These are phyloP conservation scores for Acomys russatus DNA, from an alignment of 2,797 vertebrate species.

Conservation along the genomic window DNA sequence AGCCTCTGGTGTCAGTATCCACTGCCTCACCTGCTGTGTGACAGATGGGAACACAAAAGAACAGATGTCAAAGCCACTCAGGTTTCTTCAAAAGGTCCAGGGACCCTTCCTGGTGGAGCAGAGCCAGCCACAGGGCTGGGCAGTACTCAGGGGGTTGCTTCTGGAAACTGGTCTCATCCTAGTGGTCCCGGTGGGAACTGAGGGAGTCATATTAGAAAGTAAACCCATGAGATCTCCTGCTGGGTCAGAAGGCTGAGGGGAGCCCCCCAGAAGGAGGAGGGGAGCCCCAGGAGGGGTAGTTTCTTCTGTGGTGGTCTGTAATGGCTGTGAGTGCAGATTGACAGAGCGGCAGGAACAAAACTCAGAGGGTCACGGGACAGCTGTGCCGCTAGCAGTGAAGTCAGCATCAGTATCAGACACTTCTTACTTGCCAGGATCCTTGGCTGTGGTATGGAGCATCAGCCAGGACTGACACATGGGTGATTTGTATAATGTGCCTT, in stretches of 20 bases:
- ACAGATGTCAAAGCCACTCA: neutral
- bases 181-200: neutral
- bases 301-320: neutral
- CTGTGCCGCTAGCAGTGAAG: neutral
- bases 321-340: rapidly evolving
- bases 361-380: neutral
- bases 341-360: neutral
- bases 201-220: neutral
- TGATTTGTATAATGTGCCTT: neutral
- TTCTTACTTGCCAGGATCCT: neutral
- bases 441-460: rapidly evolving
- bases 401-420: rapidly evolving
- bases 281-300: too few species aligned
- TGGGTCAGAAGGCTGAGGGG: neutral
- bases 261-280: too few species aligned
- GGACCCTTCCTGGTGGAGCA: neutral
- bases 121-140: neutral
- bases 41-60: neutral
- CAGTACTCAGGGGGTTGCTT: neutral
- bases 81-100: neutral
- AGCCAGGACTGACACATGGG: too few species aligned
- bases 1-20: neutral
- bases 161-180: neutral
- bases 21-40: neutral
- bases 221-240: neutral